These are phyloP conservation scores for Myripristis murdjan DNA, from an alignment of 2,797 vertebrate genomes.

Conservation along the genomic window DNA sequence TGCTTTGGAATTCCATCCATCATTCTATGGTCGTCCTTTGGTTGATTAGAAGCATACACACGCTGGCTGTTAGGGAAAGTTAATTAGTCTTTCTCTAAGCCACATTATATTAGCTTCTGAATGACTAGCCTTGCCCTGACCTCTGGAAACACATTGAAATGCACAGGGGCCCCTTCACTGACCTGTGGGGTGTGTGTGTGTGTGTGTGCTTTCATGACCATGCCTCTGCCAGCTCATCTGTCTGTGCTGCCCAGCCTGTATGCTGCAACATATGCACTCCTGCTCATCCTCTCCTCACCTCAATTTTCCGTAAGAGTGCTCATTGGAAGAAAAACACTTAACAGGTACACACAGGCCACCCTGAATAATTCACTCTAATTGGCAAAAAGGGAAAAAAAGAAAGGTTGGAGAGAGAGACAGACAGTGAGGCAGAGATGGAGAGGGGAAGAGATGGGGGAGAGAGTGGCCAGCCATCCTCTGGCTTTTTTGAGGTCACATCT, in stretches of 20 bases:
- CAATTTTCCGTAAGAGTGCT: conserved; percentile 69
- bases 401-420: conserved; percentile 39
- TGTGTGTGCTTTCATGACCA: conserved; percentile 9
- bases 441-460: conserved; percentile 43
- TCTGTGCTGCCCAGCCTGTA: conserved; percentile 15
- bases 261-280: conserved; percentile 37
- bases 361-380: conserved; percentile 78
- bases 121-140: conserved; percentile 54
- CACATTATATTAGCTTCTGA: conserved; percentile 44
- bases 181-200: conserved; percentile 31
- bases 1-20: conserved; percentile 36
- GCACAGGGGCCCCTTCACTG: conserved; percentile 30
- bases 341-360: conserved; percentile 63
- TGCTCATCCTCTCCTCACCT: conserved; percentile 61
- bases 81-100: conserved; percentile 61
- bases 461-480: conserved; percentile 49
- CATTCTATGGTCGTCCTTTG: conserved; percentile 24
- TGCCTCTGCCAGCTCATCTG: conserved; percentile 43
- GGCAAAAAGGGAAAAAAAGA: conserved; percentile 52
- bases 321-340: conserved; percentile 72
- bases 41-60: conserved; percentile 42
- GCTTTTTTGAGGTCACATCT: conserved; percentile 66
- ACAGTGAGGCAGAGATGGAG: conserved; percentile 39
- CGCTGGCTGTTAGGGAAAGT: conserved; percentile 25
- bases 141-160: conserved; percentile 60